Conservation (phyloP, 2,888 invertebrate genomes). For the Nematopogon swammerdamellus region DNA sequence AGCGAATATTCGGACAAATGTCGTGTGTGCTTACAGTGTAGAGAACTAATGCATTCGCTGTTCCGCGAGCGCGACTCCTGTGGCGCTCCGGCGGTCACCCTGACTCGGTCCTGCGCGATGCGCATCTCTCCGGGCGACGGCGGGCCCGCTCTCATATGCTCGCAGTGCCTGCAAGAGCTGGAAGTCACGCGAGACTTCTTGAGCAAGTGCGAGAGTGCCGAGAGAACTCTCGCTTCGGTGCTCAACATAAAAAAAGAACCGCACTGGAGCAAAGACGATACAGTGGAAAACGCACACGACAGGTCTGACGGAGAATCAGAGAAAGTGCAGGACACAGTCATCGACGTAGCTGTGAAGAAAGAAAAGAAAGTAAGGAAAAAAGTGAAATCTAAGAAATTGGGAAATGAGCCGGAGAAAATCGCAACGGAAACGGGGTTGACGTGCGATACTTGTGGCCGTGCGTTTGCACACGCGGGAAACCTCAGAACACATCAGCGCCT, state of each 20-base stretch:
- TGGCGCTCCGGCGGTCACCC: not conserved
- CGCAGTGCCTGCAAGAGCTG: not conserved
- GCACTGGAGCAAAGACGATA: too few species aligned
- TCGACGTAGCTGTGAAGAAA: not conserved
- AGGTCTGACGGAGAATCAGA: too few species aligned
- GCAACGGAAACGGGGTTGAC: not conserved
- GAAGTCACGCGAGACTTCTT: not conserved
- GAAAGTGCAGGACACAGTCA: too few species aligned
- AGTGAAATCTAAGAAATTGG: too few species aligned
- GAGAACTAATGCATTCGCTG: not conserved
- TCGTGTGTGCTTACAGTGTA: not conserved
- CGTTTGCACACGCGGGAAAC: not conserved
- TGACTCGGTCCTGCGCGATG: not conserved
- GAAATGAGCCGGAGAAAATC: not conserved
- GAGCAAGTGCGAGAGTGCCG: not conserved
- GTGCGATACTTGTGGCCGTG: not conserved
- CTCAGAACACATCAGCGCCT: not conserved
- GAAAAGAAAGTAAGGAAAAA: not conserved
- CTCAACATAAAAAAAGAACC: too few species aligned
- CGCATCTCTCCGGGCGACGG: not conserved
- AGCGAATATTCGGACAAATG: not conserved
- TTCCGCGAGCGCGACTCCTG: not conserved
- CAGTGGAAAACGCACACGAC: too few species aligned
- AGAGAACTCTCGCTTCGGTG: not conserved
- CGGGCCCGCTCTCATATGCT: not conserved